phyloP scores from a whole-genome alignment of 2,113 vertebrate species.

The Thalassoma bifasciatum region DNA sequence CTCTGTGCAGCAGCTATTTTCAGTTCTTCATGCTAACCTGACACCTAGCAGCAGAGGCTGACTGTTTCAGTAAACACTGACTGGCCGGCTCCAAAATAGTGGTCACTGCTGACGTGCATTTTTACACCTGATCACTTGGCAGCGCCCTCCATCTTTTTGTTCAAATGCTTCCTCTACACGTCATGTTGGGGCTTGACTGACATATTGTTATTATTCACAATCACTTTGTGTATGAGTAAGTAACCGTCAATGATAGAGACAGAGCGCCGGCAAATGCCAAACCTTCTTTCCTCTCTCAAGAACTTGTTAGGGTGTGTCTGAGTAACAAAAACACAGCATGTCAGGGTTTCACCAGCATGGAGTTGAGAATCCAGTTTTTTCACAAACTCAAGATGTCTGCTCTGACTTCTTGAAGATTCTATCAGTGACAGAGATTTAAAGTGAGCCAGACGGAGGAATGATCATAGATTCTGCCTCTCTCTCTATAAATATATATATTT shows the following conservation, averaged over 20 bases:
- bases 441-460: background rate
- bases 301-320: slow-evolving; percentile 46
- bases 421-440: background rate
- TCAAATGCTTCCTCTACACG: too few species aligned
- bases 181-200: too few species aligned
- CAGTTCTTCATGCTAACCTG: slow-evolving; percentile 53
- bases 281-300: background rate
- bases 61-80: slow-evolving; percentile 58
- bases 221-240: background rate
- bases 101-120: slow-evolving; percentile 5
- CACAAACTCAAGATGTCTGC: background rate
- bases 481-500: too few species aligned
- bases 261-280: slow-evolving; percentile 2
- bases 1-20: slow-evolving; percentile 66
- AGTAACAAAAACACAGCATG: background rate
- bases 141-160: background rate
- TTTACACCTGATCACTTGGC: background rate
- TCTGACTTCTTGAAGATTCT: background rate
- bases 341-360: background rate
- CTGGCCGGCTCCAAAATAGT: slow-evolving; percentile 38
- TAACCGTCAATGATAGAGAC: background rate
- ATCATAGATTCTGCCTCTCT: slow-evolving; percentile 5
- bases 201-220: background rate
- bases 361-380: slow-evolving; percentile 46
- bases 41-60: slow-evolving; percentile 59